phyloP scores from a whole-genome alignment of 2,113 vertebrate genomes.

The Myrmophylax atrothorax region DNA sequence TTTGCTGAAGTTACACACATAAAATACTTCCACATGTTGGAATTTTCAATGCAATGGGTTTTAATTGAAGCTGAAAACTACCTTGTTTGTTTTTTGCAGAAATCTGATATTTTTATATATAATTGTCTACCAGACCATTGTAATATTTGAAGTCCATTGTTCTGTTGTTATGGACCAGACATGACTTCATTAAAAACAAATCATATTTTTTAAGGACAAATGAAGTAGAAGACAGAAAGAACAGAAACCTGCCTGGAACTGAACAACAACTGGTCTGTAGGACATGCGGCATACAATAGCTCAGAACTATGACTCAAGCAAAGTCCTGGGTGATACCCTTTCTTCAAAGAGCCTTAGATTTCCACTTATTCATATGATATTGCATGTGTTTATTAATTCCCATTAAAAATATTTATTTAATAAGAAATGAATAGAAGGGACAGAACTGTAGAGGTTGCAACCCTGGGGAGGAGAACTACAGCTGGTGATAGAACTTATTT shows the following conservation, averaged over 20 bases:
- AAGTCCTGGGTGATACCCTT: neutral
- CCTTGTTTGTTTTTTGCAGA: neutral
- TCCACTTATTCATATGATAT: neutral
- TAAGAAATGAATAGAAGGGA: constrained; percentile 22
- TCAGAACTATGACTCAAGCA: rapidly evolving
- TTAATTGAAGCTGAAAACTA: neutral
- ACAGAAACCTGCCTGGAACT: rapidly evolving
- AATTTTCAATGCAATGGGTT: neutral
- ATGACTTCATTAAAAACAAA: neutral
- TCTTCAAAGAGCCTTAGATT: neutral
- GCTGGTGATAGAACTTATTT: constrained; percentile 55
- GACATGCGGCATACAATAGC: neutral
- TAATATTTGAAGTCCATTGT: neutral
- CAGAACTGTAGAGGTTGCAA: constrained; percentile 32
- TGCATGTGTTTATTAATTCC: neutral
- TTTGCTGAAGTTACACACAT: neutral
- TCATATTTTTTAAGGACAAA: neutral
- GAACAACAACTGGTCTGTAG: neutral
- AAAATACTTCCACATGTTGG: neutral
- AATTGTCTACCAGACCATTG: neutral
- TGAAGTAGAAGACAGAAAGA: neutral
- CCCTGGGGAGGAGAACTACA: constrained; percentile 33
- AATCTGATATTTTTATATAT: neutral
- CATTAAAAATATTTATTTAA: neutral
- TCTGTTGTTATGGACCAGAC: neutral